Evolutionary conservation across 2,797 vertebrate genomes (phyloP), one percentile per base, ranked within the genome.

Genomic region (Acipenser oxyrinchus): DNA sequence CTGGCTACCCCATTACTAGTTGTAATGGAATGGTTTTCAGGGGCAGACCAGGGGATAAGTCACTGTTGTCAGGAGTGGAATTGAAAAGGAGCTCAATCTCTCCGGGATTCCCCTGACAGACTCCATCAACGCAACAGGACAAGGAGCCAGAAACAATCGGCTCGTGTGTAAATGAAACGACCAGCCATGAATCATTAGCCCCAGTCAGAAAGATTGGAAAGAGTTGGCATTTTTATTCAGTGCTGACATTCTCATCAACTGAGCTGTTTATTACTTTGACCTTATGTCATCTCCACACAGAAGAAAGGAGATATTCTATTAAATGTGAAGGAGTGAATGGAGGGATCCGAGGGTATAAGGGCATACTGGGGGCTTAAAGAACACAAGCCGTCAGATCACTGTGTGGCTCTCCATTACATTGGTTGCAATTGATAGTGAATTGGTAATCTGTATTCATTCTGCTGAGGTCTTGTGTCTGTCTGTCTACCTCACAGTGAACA

Each of bases 261-360:
- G n/a, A 15, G 58, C 23, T 12, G 48, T 66, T 69, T 69, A 65
- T 62, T 51, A 62, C 62, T 60, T 64, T 70, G 66, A 68, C 69
- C 67, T 72, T 68, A 67, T 5, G 4, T 7, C 37, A 37, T 65
- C 52, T 59, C 66, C 62, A 62, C 53, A 67, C 15, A 66, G 60
- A 37, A 62, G 60, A 15, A 10, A 12, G 55, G 37, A 52, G 7
- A 57, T 66, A 70, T 15, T 55, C 3, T 49, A 69, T 64, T 67
- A 60, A 63, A 53, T 66, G 10, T n/a, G 12, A 51, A 67, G n/a
- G 49, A 68, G 52, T 67, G 65, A 53, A 70, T 49, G 69, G 55
- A 62, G 37, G 37, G 37, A 37, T 37, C 37, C 4, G 37, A 37
- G 37, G 37, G 37, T 4, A 37, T 37, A 37, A 37, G 37, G 37